Evolutionary conservation across 2,888 invertebrate genomes (phyloP), one percentile per base, ranked within the genome.

Genomic region (Tipula unca): DNA sequence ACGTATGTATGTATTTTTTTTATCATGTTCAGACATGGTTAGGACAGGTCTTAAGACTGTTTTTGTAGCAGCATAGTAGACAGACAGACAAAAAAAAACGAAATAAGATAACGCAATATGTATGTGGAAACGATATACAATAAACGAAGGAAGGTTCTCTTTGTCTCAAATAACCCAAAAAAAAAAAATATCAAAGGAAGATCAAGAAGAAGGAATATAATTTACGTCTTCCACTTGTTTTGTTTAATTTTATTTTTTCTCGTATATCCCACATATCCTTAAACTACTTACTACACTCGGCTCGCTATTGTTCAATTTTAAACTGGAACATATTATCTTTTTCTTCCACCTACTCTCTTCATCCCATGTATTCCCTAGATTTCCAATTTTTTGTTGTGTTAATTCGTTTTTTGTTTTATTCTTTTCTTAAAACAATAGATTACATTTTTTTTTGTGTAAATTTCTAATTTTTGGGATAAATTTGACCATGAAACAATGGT

Each of bases 391-490:
- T 69, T 20, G 13, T 17, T 54, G 20, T 69, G 25, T 69, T 69
- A 69, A 69, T 69, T 6, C 25, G 25, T 69, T 69, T 69, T 39
- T 69, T 69, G 69, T 20, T 69, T 69, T 69, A 3, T 69, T n/a
- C n/a, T n/a, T n/a, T 69, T 69, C 69, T 69, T 69, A 69, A 69
- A 69, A 25, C 69, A 69, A 69, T 69, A 69, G 69, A 69, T 69
- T 10, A 69, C 14, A 8, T 69, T 69, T 69, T 69, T 69, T 69
- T 69, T 69, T 69, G 69, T 20, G 69, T 69, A 25, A 25, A 69
- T 69, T 69, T 69, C 69, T 25, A 69, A 69, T 20, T 69, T 69
- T 69, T 69, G 69, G 69, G 69, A 69, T 69, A 69, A 69, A 25
- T 25, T 69, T 69, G 69, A 69, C 25, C 69, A 25, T 69, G 69